Evolutionary conservation across 1,140 invertebrate genomes (phyloP).

Genomic region (Drosophila sulfurigaster): DNA sequence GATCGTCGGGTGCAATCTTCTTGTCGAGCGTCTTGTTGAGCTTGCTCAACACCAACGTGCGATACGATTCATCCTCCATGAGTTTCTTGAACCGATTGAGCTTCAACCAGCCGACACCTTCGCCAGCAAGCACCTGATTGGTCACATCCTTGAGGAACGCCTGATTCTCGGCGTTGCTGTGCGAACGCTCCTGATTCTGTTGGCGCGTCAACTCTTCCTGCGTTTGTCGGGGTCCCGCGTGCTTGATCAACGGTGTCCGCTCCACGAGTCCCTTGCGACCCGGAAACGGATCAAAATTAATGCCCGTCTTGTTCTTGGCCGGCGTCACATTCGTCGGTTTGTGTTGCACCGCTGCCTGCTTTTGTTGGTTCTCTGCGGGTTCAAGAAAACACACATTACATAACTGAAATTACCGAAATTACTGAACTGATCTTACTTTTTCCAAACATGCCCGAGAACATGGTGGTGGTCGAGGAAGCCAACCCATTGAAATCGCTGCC

Average conservation of each 20-base stretch:
- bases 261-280: constrained; percentile 94
- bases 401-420: too few species aligned
- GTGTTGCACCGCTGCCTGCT: constrained; percentile 59
- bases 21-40: constrained; percentile 97
- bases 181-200: constrained; percentile 89
- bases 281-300: constrained; percentile 92
- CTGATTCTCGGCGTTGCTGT: constrained; percentile 94
- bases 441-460: constrained; percentile 95
- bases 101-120: constrained; percentile 99
- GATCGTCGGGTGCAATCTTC: constrained; percentile 97
- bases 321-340: constrained; percentile 69
- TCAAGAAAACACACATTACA: too few species aligned
- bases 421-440: constrained; percentile 85
- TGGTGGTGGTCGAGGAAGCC: constrained; percentile 94
- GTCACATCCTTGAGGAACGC: constrained; percentile 94
- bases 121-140: constrained; percentile 95
- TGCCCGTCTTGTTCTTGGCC: constrained; percentile 86
- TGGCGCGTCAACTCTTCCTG: constrained; percentile 89
- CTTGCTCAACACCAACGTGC: constrained; percentile 97
- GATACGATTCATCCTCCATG: constrained; percentile 99
- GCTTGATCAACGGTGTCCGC: constrained; percentile 95
- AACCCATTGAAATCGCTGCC: constrained; percentile 95
- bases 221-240: constrained; percentile 88
- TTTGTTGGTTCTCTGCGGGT: constrained; percentile 70
- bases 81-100: constrained; percentile 96